These are phyloP conservation scores for Ephialtes manifestator DNA, from an alignment of 2,888 invertebrate genomes.

Conservation along the genomic window DNA sequence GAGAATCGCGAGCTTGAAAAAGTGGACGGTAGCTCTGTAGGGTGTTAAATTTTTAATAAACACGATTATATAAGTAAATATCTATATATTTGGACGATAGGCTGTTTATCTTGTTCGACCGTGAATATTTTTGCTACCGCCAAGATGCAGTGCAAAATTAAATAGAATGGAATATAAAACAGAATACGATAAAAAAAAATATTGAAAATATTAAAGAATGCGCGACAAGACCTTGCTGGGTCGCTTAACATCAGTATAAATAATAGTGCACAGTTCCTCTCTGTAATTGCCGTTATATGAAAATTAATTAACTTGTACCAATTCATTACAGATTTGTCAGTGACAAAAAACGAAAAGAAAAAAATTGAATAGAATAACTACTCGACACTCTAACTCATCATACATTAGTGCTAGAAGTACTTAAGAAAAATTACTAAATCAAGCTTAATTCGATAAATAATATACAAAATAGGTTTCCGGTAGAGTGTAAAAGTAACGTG, in stretches of 20 bases:
- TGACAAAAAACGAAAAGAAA: no score
- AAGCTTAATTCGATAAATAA: conserved; percentile 34
- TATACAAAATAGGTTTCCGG: conserved; percentile 44
- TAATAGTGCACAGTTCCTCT: conserved; percentile 35
- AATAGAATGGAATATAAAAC: conserved; percentile 24
- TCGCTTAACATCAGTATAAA: conserved; percentile 27
- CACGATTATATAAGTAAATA: conserved; percentile 3
- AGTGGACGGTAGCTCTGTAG: conserved; percentile 9
- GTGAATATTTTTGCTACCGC: conserved; percentile 50
- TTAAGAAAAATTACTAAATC: conserved; percentile 32
- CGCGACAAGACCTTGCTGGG: neutral
- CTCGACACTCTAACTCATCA: neutral
- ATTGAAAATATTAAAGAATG: conserved; percentile 2
- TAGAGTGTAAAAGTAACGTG: conserved; percentile 16
- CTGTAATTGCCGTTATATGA: conserved; percentile 18
- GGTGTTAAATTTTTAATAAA: conserved; percentile 16
- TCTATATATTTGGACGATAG: conserved; percentile 35
- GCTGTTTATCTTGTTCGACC: conserved; percentile 38
- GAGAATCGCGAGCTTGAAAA: neutral
- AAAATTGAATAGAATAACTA: conserved; percentile 35
- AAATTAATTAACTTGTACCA: conserved; percentile 18
- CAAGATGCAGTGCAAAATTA: conserved; percentile 46
- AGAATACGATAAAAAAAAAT: conserved; percentile 1
- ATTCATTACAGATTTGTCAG: conserved; percentile 1
- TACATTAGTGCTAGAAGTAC: conserved; percentile 25